These are phyloP conservation scores for Urocynchramus pylzowi DNA, from an alignment of 2,113 vertebrate species.

Conservation along the genomic window DNA sequence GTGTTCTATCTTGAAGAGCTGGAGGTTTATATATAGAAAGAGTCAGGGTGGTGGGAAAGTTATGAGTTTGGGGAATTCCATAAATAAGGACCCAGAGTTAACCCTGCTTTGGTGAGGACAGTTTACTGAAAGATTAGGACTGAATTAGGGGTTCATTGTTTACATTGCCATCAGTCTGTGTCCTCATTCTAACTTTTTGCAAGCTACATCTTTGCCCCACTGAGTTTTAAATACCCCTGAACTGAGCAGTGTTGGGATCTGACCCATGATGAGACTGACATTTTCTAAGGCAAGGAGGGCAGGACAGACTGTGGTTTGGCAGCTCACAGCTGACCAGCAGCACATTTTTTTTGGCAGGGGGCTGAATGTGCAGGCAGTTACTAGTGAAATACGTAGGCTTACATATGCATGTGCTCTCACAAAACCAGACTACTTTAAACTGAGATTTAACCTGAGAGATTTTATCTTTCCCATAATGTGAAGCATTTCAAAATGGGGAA, in stretches of 20 bases:
- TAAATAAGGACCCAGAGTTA: background rate
- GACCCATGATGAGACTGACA: accelerated
- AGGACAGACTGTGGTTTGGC: background rate
- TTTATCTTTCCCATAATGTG: background rate
- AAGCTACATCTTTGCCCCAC: accelerated
- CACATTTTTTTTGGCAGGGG: background rate
- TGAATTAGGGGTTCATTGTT: background rate
- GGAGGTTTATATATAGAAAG: background rate
- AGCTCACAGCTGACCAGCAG: background rate
- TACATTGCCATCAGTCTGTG: background rate
- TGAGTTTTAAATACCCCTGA: background rate
- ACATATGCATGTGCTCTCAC: background rate
- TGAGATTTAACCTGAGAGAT: background rate
- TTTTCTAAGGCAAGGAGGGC: background rate
- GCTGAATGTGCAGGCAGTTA: background rate
- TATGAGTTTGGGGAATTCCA: background rate
- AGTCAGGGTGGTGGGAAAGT: background rate
- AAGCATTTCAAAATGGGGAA: background rate
- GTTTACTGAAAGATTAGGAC: background rate
- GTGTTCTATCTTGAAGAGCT: background rate
- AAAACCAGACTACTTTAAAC: background rate
- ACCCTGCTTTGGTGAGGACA: background rate
- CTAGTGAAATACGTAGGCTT: background rate
- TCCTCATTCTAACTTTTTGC: background rate
- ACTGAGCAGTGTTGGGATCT: background rate